Percentiles rank a stretch among this genome's conserved stretches.
phyloP scores from a whole-genome alignment of 2,113 vertebrate genomes.

The Megaleporinus macrocephalus region DNA sequence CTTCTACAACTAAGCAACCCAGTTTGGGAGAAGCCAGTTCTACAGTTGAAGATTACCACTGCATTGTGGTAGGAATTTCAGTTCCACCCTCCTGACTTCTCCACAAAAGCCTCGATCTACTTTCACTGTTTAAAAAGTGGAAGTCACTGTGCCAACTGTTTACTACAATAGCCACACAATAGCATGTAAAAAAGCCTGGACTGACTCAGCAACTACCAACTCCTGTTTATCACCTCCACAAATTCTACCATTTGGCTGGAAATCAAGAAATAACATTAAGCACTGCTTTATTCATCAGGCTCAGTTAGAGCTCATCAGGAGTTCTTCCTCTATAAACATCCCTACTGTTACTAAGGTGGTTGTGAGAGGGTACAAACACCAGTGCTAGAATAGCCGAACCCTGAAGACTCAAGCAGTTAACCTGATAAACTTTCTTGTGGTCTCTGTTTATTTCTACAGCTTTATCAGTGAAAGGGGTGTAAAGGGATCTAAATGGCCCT shows the following conservation, averaged over 20 bases:
- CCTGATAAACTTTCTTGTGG: slow-evolving; percentile 37
- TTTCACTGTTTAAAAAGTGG: neutral
- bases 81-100: neutral
- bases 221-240: slow-evolving; percentile 1
- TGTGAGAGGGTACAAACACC: slow-evolving; percentile 23
- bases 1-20: no score
- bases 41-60: no score
- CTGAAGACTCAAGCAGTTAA: slow-evolving; percentile 27
- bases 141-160: neutral
- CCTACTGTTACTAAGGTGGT: slow-evolving; percentile 12
- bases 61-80: neutral
- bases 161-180: neutral
- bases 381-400: neutral
- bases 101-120: neutral
- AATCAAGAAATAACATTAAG: slow-evolving; percentile 13
- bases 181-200: neutral
- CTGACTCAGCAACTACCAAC: neutral
- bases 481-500: slow-evolving; percentile 27
- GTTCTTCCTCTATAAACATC: slow-evolving; percentile 16
- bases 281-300: slow-evolving; percentile 3
- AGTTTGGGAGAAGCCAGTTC: no score
- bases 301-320: slow-evolving; percentile 8
- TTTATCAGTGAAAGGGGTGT: slow-evolving; percentile 24
- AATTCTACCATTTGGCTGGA: no score
- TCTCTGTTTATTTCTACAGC: slow-evolving; percentile 13